Percentiles rank a stretch among this genome's conserved stretches.
phyloP scores from a whole-genome alignment of 2,888 invertebrate genomes.

The Allophyes oxyacanthae region DNA sequence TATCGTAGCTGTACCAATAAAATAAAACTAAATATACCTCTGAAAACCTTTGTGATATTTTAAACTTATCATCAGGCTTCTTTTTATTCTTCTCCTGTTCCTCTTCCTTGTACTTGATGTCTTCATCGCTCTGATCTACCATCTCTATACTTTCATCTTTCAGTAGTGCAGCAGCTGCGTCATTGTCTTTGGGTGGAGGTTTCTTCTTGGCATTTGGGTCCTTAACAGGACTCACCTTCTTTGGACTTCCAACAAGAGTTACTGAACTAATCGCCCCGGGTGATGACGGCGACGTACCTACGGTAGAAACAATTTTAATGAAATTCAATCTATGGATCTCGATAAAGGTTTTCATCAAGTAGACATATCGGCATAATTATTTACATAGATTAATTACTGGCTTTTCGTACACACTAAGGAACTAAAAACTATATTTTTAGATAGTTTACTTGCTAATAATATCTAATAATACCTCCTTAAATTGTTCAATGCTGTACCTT shows the following conservation, averaged over 20 bases:
- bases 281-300: constrained; percentile 90
- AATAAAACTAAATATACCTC: constrained; percentile 68
- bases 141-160: constrained; percentile 85
- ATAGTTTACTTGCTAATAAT: no score
- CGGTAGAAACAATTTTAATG: neutral
- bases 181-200: constrained; percentile 76
- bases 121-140: constrained; percentile 84
- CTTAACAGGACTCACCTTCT: constrained; percentile 75
- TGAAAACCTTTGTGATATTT: constrained; percentile 83
- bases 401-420: neutral
- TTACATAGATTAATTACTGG: accelerated
- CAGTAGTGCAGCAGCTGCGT: constrained; percentile 72
- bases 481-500: no score
- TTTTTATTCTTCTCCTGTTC: constrained; percentile 80
- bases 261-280: constrained; percentile 93
- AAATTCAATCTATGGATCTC: neutral
- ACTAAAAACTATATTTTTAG: neutral
- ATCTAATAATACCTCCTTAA: no score
- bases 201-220: constrained; percentile 64
- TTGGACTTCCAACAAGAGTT: constrained; percentile 91
- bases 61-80: constrained; percentile 82
- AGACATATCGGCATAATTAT: no score
- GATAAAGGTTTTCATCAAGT: constrained; percentile 1
- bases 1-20: neutral
- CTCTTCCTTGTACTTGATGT: constrained; percentile 82